phyloP scores from a whole-genome alignment of 2,113 vertebrate genomes.

The Machaerirhynchus nigripectus region DNA sequence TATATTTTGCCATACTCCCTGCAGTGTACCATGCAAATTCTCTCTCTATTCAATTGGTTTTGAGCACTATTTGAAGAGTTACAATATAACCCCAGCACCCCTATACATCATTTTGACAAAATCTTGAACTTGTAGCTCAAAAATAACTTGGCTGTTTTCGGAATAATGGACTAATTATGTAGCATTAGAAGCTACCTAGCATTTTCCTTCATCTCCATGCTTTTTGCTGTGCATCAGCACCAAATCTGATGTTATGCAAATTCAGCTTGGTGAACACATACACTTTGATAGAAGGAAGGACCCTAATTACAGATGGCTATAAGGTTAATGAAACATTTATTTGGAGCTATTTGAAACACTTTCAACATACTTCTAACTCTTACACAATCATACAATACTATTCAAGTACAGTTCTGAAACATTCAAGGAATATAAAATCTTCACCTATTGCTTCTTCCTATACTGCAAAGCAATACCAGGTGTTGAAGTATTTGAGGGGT shows the following conservation, averaged over 20 bases:
- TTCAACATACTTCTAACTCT: not conserved
- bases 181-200: not conserved
- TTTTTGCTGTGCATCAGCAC: not conserved
- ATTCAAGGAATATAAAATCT: not conserved
- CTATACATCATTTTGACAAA: not conserved
- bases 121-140: not conserved
- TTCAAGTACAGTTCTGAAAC: not conserved
- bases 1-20: not conserved
- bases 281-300: not conserved
- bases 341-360: not conserved
- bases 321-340: not conserved
- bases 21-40: not conserved
- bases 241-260: not conserved
- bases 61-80: not conserved
- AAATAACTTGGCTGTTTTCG: not conserved
- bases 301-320: not conserved
- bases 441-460: not conserved
- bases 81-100: not conserved
- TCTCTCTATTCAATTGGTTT: not conserved
- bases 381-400: not conserved
- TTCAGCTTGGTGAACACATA: not conserved
- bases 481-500: not conserved
- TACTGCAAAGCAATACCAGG: not conserved
- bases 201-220: not conserved
- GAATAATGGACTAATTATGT: not conserved